These are phyloP conservation scores for Siniperca undulata DNA, from an alignment of 2,797 vertebrate genomes.

Conservation along the genomic window DNA sequence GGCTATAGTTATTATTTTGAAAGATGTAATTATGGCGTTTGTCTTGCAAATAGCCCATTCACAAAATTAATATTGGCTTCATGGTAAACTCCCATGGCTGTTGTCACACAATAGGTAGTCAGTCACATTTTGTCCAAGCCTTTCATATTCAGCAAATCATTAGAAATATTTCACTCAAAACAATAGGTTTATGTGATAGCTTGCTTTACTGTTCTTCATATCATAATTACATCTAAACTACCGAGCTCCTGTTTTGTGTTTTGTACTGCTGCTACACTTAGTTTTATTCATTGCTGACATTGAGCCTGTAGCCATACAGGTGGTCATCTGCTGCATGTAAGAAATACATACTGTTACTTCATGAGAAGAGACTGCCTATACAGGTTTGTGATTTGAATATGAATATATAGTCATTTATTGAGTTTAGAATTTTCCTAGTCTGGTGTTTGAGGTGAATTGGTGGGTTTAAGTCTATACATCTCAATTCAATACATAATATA, in stretches of 20 bases:
- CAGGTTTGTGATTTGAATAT: background rate
- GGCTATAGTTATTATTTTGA: background rate
- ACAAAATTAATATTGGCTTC: background rate
- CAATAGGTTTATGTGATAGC: slow-evolving; percentile 2
- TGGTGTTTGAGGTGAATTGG: background rate
- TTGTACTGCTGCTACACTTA: slow-evolving; percentile 8
- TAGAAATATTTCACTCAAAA: slow-evolving; percentile 1
- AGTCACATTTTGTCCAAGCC: background rate
- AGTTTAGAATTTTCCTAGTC: background rate
- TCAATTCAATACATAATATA: background rate
- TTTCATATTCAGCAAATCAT: slow-evolving; percentile 2
- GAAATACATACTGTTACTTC: background rate
- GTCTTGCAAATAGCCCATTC: background rate
- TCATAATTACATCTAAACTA: slow-evolving; percentile 1
- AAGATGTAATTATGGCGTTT: background rate
- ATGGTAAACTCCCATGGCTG: background rate
- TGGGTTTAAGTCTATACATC: background rate
- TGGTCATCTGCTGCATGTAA: slow-evolving; percentile 7
- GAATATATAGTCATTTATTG: background rate
- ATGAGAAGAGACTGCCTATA: background rate
- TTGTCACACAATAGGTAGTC: background rate
- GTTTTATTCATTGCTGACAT: background rate
- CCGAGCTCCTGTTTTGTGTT: slow-evolving; percentile 9
- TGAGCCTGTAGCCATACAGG: background rate
- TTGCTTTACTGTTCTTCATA: background rate